phyloP scores from a whole-genome alignment of 2,888 invertebrate genomes.

The Netelia melanura region DNA sequence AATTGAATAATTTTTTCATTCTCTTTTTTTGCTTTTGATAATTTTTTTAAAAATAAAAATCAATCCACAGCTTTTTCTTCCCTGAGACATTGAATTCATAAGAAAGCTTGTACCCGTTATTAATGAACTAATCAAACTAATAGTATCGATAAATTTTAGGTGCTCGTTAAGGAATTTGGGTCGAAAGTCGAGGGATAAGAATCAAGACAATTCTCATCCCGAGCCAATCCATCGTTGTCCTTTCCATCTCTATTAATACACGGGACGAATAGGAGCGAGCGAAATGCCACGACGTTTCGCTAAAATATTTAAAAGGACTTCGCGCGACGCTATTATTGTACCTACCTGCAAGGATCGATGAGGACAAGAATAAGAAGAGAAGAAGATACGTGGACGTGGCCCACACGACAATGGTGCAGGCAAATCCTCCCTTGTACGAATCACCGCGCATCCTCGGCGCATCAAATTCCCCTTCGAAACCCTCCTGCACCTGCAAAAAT shows the following conservation, averaged over 20 bases:
- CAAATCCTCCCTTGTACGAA: slow-evolving; percentile 80
- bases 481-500: slow-evolving; percentile 73
- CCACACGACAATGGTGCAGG: slow-evolving; percentile 81
- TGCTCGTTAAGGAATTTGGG: slow-evolving; percentile 33
- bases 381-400: slow-evolving; percentile 77
- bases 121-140: neutral
- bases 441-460: slow-evolving; percentile 83
- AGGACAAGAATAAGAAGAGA: slow-evolving; percentile 74
- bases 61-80: too few species aligned
- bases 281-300: neutral
- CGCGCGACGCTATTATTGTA: slow-evolving; percentile 61
- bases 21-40: too few species aligned
- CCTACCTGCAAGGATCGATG: slow-evolving; percentile 75
- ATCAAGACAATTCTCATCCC: slow-evolving; percentile 30
- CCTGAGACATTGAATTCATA: too few species aligned
- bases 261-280: neutral
- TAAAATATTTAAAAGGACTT: slow-evolving; percentile 43
- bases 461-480: slow-evolving; percentile 79
- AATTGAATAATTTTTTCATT: too few species aligned
- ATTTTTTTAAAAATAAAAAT: too few species aligned
- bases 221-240: neutral
- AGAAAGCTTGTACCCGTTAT: too few species aligned
- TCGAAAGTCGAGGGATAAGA: slow-evolving; percentile 39
- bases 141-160: neutral
- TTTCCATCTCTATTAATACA: neutral